A percentile compares a stretch with the other conserved stretches of the same genome.
Conservation (phyloP, 2,113 vertebrate species). For the Oxyura jamaicensis region DNA sequence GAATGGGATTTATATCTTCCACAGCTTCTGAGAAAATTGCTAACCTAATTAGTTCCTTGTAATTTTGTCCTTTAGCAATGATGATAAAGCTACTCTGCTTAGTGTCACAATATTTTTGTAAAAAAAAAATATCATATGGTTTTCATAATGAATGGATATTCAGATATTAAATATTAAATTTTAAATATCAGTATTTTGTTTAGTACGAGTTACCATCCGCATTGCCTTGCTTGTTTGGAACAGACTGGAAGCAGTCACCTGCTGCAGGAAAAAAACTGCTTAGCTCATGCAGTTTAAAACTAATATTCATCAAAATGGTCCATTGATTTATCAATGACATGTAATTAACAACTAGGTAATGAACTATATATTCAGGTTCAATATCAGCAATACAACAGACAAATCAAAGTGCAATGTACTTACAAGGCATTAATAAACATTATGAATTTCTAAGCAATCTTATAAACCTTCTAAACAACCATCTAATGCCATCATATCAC, state of each 20-base stretch:
- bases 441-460: background rate
- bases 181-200: background rate
- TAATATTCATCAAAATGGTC: background rate
- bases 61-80: background rate
- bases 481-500: background rate
- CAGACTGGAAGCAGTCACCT: background rate
- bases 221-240: background rate
- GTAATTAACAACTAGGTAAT: conserved; percentile 5
- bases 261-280: background rate
- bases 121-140: background rate
- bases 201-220: background rate
- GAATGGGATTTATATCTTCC: background rate
- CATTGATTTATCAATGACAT: conserved; percentile 10
- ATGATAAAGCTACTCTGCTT: background rate
- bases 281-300: background rate
- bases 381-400: background rate
- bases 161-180: background rate
- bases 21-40: background rate
- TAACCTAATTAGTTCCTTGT: background rate
- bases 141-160: background rate
- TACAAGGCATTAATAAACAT: background rate
- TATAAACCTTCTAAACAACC: background rate
- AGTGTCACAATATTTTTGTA: background rate
- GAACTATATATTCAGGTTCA: background rate
- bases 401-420: background rate